A percentile compares a stretch with the other conserved stretches of the same genome.
Conservation (phyloP, 2,113 vertebrate species). For the Alligator sinensis region DNA sequence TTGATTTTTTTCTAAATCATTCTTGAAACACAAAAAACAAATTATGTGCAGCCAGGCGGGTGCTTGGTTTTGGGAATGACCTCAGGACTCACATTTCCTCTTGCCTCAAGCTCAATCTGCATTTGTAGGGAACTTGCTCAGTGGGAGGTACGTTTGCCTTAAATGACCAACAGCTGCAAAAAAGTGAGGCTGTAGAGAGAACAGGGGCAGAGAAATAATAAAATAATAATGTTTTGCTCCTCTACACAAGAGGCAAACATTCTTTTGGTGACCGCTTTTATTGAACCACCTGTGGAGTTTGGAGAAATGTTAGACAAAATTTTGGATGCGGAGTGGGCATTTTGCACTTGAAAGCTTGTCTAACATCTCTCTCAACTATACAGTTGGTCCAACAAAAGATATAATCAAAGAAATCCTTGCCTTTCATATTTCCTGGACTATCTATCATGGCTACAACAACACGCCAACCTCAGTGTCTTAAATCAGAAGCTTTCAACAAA, state of each 20-base stretch:
- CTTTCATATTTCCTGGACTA: not conserved
- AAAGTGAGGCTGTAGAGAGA: slow-evolving; percentile 46
- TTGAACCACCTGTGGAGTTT: too few relatives aligned
- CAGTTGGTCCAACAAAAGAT: too few relatives aligned
- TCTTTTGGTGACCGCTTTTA: too few relatives aligned
- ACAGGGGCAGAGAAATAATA: slow-evolving; percentile 39
- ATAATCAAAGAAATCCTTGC: not conserved
- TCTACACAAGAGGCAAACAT: not conserved
- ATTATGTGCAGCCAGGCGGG: slow-evolving; percentile 29
- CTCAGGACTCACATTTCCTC: slow-evolving; percentile 63
- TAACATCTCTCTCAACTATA: too few relatives aligned
- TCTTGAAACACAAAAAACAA: slow-evolving; percentile 39
- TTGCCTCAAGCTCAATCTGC: slow-evolving; percentile 48
- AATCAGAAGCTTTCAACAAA: not conserved
- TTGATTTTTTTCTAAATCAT: not conserved
- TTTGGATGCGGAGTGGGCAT: too few relatives aligned
- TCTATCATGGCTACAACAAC: too few relatives aligned
- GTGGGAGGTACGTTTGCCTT: slow-evolving; percentile 68
- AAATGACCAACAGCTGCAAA: slow-evolving; percentile 64
- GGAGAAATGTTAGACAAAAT: too few relatives aligned
- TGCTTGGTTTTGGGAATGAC: slow-evolving; percentile 57
- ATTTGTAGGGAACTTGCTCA: slow-evolving; percentile 61
- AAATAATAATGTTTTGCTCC: slow-evolving; percentile 30
- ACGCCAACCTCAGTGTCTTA: not conserved
- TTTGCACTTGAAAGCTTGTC: too few relatives aligned